Evolutionary conservation across 2,797 vertebrate species (phyloP).

Genomic region (Melanotaenia nigrans): DNA sequence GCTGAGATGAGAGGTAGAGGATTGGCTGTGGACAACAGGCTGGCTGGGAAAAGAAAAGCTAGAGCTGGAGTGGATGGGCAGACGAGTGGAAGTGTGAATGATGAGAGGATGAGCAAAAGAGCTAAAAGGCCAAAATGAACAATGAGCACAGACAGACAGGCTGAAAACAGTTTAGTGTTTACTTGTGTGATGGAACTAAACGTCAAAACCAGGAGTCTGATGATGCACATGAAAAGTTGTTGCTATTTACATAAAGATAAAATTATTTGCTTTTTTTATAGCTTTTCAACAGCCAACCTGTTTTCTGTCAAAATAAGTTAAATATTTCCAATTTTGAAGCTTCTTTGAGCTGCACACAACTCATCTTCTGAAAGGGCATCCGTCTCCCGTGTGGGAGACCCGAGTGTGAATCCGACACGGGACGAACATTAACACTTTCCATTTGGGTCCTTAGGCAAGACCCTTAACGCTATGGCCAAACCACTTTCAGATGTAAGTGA

Average conservation of each 20-base stretch:
- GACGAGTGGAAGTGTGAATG: constrained; percentile 19
- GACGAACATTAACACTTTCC: no score
- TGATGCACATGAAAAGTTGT: background rate
- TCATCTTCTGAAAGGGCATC: no score
- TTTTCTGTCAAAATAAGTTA: no score
- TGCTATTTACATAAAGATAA: background rate
- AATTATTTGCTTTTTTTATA: background rate
- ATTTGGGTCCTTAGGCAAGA: no score
- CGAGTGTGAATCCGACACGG: no score
- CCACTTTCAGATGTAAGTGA: no score
- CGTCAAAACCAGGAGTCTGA: background rate
- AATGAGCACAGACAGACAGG: constrained; percentile 24
- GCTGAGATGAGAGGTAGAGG: constrained; percentile 60
- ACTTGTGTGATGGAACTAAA: constrained; percentile 24
- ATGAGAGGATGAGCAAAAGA: constrained; percentile 25
- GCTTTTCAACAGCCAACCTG: background rate
- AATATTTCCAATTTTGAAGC: no score
- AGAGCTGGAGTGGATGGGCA: constrained; percentile 1
- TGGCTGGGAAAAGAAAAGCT: constrained; percentile 33
- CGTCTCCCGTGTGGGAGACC: no score
- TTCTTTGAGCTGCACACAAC: no score
- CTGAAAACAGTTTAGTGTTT: constrained; percentile 18
- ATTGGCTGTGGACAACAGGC: constrained; percentile 35
- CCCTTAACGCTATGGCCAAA: no score
- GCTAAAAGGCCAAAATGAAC: constrained; percentile 24